Evolutionary conservation across 2,888 invertebrate genomes (phyloP).

Genomic region (Dolichopus griseipennis): DNA sequence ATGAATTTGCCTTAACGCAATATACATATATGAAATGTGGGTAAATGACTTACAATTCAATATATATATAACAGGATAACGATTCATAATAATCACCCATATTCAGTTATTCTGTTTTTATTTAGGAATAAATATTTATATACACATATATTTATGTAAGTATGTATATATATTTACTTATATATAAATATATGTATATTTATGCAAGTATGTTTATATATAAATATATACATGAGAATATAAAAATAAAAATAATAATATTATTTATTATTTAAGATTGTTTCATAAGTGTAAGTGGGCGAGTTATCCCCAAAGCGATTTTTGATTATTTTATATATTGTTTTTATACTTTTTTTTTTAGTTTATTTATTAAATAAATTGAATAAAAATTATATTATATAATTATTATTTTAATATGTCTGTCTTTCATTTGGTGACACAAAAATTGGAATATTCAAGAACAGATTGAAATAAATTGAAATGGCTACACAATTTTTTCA

Average conservation of each 20-base stretch:
- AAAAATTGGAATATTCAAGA: too few relatives aligned
- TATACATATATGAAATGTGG: not conserved
- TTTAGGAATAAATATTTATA: not conserved
- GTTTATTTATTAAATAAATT: too few relatives aligned
- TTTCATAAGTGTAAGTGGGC: not conserved
- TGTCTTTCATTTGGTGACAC: too few relatives aligned
- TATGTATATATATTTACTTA: too few relatives aligned
- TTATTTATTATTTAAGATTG: conserved; percentile 6
- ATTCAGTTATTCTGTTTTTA: not conserved
- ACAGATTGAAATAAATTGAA: too few relatives aligned
- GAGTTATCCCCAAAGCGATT: not conserved
- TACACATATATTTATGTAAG: too few relatives aligned
- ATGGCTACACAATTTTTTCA: too few relatives aligned
- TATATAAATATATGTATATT: too few relatives aligned
- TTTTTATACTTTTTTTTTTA: not conserved
- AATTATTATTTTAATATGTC: too few relatives aligned
- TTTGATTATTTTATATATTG: not conserved
- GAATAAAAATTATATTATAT: too few relatives aligned
- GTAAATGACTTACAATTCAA: not conserved
- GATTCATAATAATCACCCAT: not conserved
- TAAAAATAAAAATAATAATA: not conserved
- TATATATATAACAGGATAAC: not conserved
- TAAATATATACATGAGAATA: not conserved
- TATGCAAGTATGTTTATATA: not conserved
- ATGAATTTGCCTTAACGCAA: not conserved